A percentile compares a stretch with the other conserved stretches of the same genome.
phyloP scores from a whole-genome alignment of 64 coral and sea anemone species.

The Actinia equina region DNA sequence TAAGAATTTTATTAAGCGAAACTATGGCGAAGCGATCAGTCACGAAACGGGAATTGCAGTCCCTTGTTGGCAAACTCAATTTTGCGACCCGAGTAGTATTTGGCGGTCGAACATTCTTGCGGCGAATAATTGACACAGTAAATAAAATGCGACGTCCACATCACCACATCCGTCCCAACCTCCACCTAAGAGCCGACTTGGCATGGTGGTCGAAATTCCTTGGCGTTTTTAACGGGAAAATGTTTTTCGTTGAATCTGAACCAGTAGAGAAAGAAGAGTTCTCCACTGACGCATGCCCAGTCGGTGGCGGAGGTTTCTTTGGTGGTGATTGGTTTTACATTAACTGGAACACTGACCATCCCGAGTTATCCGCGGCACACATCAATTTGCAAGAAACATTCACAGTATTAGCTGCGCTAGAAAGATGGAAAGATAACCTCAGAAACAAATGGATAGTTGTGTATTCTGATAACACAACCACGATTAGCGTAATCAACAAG shows the following conservation, averaged over 20 bases:
- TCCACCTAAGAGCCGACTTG: background rate
- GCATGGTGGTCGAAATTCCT: conserved; percentile 48
- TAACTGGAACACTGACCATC: background rate
- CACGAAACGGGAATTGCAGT: conserved; percentile 37
- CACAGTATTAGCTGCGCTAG: conserved; percentile 16
- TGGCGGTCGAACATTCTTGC: conserved; percentile 50
- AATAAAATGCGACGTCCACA: background rate
- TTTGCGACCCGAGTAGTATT: conserved; percentile 32
- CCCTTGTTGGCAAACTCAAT: conserved; percentile 47
- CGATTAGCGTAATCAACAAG: conserved; percentile 55
- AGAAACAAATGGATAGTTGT: conserved; percentile 31
- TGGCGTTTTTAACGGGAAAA: conserved; percentile 28
- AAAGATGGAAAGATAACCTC: conserved; percentile 21
- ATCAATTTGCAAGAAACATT: conserved; percentile 47
- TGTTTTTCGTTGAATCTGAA: background rate
- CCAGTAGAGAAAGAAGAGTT: conserved; percentile 9
- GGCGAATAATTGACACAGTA: conserved; percentile 37
- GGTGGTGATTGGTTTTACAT: conserved; percentile 5
- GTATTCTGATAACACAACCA: conserved; percentile 33
- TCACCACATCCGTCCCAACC: too few relatives aligned
- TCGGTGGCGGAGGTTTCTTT: conserved; percentile 3
- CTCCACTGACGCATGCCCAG: conserved; percentile 22
- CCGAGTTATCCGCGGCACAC: background rate
- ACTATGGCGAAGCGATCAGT: conserved; percentile 6
- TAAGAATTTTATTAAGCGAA: background rate